phyloP scores from a whole-genome alignment of 1,140 invertebrate genomes.

The Temnothorax nylanderi region DNA sequence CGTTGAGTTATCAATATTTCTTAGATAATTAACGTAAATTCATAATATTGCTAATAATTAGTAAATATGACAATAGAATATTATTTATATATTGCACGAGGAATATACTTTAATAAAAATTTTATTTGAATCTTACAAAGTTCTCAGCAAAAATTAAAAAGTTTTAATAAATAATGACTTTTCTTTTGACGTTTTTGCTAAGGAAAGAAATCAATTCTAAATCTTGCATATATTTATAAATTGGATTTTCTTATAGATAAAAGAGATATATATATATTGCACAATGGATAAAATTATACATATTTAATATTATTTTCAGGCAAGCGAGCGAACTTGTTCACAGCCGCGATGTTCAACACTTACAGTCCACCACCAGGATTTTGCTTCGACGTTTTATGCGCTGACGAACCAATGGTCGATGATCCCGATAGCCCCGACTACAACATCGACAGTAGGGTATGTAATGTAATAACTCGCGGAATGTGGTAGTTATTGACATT shows the following conservation, averaged over 20 bases:
- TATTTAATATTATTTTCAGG: constrained; percentile 82
- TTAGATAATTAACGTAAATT: too few relatives aligned
- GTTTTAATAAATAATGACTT: background rate
- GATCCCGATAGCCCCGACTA: constrained; percentile 90
- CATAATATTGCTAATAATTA: background rate
- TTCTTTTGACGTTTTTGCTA: background rate
- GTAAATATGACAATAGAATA: background rate
- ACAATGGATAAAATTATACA: background rate
- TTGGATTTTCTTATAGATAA: background rate
- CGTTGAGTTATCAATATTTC: too few relatives aligned
- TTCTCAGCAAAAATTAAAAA: background rate
- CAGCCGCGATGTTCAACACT: constrained; percentile 90
- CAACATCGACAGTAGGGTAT: constrained; percentile 90
- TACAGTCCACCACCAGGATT: constrained; percentile 95
- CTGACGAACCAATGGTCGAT: constrained; percentile 93
- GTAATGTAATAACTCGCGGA: background rate
- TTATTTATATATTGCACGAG: background rate
- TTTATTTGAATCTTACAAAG: background rate
- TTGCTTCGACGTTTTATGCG: constrained; percentile 95
- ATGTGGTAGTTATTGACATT: background rate
- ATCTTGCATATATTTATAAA: background rate
- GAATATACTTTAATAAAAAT: background rate
- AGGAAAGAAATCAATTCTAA: background rate
- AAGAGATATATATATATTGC: background rate
- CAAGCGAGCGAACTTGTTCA: constrained; percentile 88